Conservation (phyloP, 2,113 vertebrate genomes). For the Myotis brandtii region DNA sequence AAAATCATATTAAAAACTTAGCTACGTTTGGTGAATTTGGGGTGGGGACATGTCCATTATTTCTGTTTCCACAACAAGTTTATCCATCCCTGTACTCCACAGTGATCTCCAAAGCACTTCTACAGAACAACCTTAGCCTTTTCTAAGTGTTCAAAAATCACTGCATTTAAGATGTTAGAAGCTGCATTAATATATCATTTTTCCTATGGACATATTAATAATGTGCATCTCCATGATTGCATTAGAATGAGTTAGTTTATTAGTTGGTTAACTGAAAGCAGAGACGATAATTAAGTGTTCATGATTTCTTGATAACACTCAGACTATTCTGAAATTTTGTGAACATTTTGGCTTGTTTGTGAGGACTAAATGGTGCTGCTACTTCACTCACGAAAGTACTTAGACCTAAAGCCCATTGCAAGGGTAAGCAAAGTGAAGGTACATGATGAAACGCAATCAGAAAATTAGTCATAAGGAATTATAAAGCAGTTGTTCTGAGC, state of each 20-base stretch:
- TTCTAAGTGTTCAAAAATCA: neutral
- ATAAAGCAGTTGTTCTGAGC: neutral
- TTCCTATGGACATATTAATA: neutral
- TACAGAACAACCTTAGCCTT: neutral
- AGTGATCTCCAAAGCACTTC: neutral
- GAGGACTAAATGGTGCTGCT: neutral
- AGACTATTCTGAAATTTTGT: neutral
- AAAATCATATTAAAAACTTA: neutral
- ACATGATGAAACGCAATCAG: neutral
- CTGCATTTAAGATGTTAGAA: neutral
- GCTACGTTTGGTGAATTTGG: neutral
- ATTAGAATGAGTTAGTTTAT: neutral
- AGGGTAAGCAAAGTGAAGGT: neutral
- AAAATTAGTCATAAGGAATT: neutral
- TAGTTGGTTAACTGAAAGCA: neutral
- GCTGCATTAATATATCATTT: neutral
- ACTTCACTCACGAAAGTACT: neutral
- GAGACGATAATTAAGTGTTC: neutral
- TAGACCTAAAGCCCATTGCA: neutral
- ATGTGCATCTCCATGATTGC: neutral
- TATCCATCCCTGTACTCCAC: neutral
- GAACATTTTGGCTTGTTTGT: neutral
- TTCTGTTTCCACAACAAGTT: neutral
- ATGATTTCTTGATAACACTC: neutral
- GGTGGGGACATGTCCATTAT: neutral